Conservation (phyloP, 2,113 vertebrate species). For the Chelonoidis abingdonii region DNA sequence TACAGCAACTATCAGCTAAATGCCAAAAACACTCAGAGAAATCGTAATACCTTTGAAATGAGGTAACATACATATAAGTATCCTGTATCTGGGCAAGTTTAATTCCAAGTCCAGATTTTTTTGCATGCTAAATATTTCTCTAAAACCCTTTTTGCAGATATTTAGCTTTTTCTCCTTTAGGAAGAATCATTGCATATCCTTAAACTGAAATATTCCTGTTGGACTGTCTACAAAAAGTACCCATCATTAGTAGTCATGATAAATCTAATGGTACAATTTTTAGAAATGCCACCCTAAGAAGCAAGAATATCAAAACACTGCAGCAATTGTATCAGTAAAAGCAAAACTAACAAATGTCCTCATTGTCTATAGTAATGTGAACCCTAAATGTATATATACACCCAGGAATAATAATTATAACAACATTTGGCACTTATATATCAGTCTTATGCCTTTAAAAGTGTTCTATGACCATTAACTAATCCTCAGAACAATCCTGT, state of each 20-base stretch:
- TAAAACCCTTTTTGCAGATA: conserved; percentile 50
- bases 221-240: neutral
- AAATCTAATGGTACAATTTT: neutral
- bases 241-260: neutral
- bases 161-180: conserved; percentile 33
- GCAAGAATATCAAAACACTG: neutral
- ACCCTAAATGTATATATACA: neutral
- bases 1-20: conserved; percentile 36
- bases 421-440: neutral
- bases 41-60: conserved; percentile 40
- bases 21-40: conserved; percentile 29
- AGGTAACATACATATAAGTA: conserved; percentile 43
- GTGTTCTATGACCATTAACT: neutral
- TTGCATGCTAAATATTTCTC: neutral
- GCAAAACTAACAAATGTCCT: neutral
- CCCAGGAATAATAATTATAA: neutral
- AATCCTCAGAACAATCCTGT: neutral
- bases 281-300: neutral
- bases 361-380: neutral
- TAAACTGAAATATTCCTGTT: conserved; percentile 8
- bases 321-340: neutral
- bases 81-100: conserved; percentile 24
- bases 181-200: conserved; percentile 3
- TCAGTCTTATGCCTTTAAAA: neutral
- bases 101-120: conserved; percentile 29